Evolutionary conservation across 2,888 invertebrate genomes (phyloP).

Genomic region (Synergus umbraculus): DNA sequence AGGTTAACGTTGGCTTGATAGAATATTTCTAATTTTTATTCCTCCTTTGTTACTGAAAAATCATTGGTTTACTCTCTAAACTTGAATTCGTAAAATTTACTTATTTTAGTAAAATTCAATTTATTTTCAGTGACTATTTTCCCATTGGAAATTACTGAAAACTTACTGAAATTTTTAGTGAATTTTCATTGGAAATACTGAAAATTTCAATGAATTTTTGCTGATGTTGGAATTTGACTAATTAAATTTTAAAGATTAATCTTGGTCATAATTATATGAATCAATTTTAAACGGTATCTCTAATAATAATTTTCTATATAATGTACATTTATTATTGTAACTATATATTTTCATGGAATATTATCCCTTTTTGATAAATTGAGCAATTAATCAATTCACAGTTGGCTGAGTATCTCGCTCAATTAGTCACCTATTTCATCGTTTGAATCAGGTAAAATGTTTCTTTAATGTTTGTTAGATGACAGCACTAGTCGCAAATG

Average conservation of each 20-base stretch:
- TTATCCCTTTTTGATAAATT: neutral
- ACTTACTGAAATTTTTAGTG: too few species aligned
- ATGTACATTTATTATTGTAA: neutral
- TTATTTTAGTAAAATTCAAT: too few species aligned
- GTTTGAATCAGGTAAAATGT: neutral
- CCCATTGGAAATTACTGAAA: too few species aligned
- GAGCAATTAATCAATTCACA: neutral
- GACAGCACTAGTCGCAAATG: constrained; percentile 18
- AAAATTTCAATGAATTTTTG: too few species aligned
- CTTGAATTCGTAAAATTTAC: neutral
- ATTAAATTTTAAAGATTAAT: too few species aligned
- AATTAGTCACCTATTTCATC: neutral
- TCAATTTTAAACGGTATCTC: too few species aligned
- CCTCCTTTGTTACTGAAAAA: constrained; percentile 12
- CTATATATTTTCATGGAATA: neutral
- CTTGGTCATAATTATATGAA: neutral
- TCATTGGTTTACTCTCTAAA: too few species aligned
- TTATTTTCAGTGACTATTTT: too few species aligned
- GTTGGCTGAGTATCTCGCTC: neutral
- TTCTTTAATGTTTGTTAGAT: constrained; percentile 22
- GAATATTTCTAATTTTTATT: neutral
- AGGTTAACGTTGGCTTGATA: neutral
- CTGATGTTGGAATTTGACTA: too few species aligned
- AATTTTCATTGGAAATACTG: too few species aligned
- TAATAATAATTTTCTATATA: too few species aligned